phyloP scores from a whole-genome alignment of 2,888 invertebrate species.

The Ormyrus labotus region DNA sequence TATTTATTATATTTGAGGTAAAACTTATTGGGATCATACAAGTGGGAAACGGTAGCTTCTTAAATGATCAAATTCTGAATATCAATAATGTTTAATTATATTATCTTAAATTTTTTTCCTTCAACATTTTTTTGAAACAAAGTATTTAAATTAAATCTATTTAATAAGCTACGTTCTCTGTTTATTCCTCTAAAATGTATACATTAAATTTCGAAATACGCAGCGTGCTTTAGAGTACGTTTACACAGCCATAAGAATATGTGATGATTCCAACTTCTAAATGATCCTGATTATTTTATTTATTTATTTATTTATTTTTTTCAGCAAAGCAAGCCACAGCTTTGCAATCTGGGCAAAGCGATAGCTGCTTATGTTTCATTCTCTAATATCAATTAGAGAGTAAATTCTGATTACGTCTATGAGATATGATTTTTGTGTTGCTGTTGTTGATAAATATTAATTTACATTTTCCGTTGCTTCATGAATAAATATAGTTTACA shows the following conservation, averaged over 20 bases:
- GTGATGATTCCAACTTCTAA: constrained; percentile 47
- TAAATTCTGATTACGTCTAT: constrained; percentile 47
- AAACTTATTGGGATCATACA: constrained; percentile 45
- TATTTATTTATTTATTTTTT: constrained; percentile 11
- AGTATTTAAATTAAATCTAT: constrained; percentile 16
- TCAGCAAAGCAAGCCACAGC: constrained; percentile 32
- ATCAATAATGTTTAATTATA: not conserved
- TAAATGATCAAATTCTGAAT: constrained; percentile 6
- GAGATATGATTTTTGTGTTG: constrained; percentile 40
- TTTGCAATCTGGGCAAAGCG: constrained; percentile 50
- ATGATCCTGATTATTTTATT: not conserved
- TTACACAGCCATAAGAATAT: constrained; percentile 65
- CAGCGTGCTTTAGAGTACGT: constrained; percentile 60
- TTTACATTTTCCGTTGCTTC: constrained; percentile 8
- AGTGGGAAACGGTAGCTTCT: constrained; percentile 6
- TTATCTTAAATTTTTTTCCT: no score
- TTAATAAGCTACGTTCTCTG: constrained; percentile 12
- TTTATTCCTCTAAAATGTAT: constrained; percentile 38
- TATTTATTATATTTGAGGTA: constrained; percentile 57
- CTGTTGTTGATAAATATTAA: constrained; percentile 1
- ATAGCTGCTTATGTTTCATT: constrained; percentile 43
- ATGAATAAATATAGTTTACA: constrained; percentile 38
- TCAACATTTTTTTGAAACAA: no score
- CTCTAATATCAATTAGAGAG: constrained; percentile 36
- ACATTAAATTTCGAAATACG: constrained; percentile 37